Conservation (phyloP, 1,140 invertebrate species). For the Nautilus pompilius region DNA sequence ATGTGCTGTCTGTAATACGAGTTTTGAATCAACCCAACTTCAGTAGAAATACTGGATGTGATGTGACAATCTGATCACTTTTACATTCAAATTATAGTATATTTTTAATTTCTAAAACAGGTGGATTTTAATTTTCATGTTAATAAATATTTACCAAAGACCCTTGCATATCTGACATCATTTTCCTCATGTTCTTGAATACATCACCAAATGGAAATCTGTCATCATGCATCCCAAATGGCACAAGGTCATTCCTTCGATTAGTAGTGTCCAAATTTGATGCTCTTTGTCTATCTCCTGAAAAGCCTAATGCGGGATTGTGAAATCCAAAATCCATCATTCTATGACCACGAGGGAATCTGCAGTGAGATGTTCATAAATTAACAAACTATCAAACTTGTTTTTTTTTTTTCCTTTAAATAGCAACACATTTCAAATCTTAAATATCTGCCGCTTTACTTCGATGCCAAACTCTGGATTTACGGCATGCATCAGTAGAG, state of each 20-base stretch:
- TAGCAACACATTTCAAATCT: too few species aligned
- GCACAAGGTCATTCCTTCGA: constrained; percentile 2
- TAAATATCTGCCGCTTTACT: too few species aligned
- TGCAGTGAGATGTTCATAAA: too few species aligned
- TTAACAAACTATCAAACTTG: too few species aligned
- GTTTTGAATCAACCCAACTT: too few species aligned
- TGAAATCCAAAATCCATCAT: constrained; percentile 3
- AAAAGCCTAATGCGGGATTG: background rate
- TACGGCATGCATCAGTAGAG: too few species aligned
- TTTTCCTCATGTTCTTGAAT: constrained; percentile 27
- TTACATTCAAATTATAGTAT: too few species aligned
- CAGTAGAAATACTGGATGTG: too few species aligned
- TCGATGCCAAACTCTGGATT: too few species aligned
- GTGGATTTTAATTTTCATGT: background rate
- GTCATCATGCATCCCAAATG: constrained; percentile 9
- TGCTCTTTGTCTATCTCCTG: constrained; percentile 1
- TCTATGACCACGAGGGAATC: constrained; percentile 3
- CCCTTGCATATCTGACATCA: constrained; percentile 29
- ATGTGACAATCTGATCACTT: too few species aligned
- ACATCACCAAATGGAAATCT: constrained; percentile 17
- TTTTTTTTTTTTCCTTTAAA: too few species aligned
- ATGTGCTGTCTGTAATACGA: too few species aligned
- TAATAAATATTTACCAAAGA: constrained; percentile 21
- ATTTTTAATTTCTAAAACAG: background rate
- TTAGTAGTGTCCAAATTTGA: constrained; percentile 4